These are phyloP conservation scores for Malachius bipustulatus DNA, from an alignment of 2,888 invertebrate genomes.

Conservation along the genomic window DNA sequence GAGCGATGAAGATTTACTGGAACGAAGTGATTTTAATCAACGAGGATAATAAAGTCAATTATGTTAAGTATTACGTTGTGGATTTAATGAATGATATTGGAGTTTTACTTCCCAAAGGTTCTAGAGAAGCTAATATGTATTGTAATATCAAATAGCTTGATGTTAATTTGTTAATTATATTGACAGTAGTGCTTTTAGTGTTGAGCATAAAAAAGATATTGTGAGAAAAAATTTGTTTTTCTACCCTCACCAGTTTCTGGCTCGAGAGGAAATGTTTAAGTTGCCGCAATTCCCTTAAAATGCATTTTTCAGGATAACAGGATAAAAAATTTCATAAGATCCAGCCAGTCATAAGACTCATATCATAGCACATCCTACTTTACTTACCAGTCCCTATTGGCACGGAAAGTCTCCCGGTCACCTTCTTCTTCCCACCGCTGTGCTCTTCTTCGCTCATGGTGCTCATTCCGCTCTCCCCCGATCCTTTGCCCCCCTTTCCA, in stretches of 20 bases:
- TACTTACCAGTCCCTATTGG: constrained; percentile 19
- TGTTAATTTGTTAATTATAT: too few relatives aligned
- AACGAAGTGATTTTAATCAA: constrained; percentile 30
- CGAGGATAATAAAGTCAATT: constrained; percentile 11
- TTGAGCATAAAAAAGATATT: too few relatives aligned
- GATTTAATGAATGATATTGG: constrained; percentile 38
- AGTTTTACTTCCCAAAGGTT: constrained; percentile 34
- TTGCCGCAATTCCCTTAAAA: too few relatives aligned
- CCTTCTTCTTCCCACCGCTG: constrained; percentile 31
- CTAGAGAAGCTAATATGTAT: constrained; percentile 31
- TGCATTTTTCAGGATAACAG: too few relatives aligned
- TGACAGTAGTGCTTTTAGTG: too few relatives aligned
- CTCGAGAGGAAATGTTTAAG: too few relatives aligned
- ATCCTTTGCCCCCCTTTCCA: constrained; percentile 16
- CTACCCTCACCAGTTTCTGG: too few relatives aligned
- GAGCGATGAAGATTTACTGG: constrained; percentile 29
- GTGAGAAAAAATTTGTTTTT: too few relatives aligned
- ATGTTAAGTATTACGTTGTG: constrained; percentile 34
- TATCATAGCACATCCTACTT: too few relatives aligned
- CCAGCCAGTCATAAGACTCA: too few relatives aligned
- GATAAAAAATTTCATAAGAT: too few relatives aligned
- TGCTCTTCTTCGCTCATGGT: constrained; percentile 32
- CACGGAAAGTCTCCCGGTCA: constrained; percentile 32
- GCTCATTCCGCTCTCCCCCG: constrained; percentile 32
- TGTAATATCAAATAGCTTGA: constrained; percentile 24